Conservation (phyloP, 2,888 invertebrate species). For the Alitta virens region DNA sequence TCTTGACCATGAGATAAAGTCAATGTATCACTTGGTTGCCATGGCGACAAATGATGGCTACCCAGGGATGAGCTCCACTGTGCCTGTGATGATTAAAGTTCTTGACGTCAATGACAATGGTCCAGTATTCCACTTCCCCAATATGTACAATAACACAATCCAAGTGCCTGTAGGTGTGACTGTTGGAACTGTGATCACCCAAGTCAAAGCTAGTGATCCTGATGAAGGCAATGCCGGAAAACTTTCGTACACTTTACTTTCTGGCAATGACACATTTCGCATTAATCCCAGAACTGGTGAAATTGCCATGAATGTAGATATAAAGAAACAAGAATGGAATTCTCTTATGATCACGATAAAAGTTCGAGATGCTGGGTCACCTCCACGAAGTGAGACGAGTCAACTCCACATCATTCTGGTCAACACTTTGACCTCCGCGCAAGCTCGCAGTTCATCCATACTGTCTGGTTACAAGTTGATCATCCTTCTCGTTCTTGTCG, state of each 20-base stretch:
- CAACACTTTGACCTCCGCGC: constrained; percentile 1
- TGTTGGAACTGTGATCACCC: constrained; percentile 32
- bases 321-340: not conserved
- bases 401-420: constrained; percentile 8
- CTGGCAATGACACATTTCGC: constrained; percentile 7
- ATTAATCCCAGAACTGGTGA: constrained; percentile 9
- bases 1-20: constrained; percentile 23
- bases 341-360: not conserved
- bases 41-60: constrained; percentile 9
- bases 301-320: not conserved
- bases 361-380: constrained; percentile 9
- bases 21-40: constrained; percentile 6
- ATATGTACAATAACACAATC: constrained; percentile 9
- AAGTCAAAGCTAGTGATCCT: constrained; percentile 33
- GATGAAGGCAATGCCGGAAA: constrained; percentile 37
- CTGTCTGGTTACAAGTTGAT: not conserved
- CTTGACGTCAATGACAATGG: constrained; percentile 14
- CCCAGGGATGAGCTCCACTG: not conserved
- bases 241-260: constrained; percentile 24
- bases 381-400: not conserved
- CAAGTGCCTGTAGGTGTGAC: constrained; percentile 11
- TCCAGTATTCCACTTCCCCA: constrained; percentile 12
- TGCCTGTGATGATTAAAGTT: constrained; percentile 13
- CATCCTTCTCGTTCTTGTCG: not conserved
- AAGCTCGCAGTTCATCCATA: not conserved